Conservation (phyloP, 2,888 invertebrate genomes). For the Venusia cambrica region DNA sequence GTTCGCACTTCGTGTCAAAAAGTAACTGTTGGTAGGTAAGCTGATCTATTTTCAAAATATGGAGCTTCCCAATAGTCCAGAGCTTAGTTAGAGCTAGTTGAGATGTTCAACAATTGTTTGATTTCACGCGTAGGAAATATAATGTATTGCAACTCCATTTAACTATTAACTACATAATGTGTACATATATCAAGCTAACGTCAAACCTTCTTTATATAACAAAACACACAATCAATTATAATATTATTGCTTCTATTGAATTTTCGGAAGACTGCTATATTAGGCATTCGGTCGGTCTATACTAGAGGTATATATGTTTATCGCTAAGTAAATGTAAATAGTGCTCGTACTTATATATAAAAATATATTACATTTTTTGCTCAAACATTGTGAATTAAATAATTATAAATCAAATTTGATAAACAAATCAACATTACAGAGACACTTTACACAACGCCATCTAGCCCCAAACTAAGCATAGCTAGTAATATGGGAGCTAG, state of each 20-base stretch:
- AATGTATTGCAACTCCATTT: constrained; percentile 12
- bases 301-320: constrained; percentile 8
- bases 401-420: no score
- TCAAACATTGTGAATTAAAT: no score
- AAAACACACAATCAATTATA: constrained; percentile 29
- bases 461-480: no score
- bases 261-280: constrained; percentile 59
- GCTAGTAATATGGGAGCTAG: no score
- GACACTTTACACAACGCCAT: no score
- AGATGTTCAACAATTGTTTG: no score
- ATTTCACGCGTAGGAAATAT: constrained; percentile 1
- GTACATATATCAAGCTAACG: constrained; percentile 42
- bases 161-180: constrained; percentile 28
- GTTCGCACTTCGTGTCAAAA: no score
- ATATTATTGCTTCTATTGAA: constrained; percentile 63
- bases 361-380: not conserved
- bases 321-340: constrained; percentile 4
- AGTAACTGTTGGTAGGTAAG: no score
- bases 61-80: no score
- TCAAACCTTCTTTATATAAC: constrained; percentile 44
- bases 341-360: constrained; percentile 6
- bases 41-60: no score
- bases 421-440: no score
- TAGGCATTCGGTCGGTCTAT: constrained; percentile 26
- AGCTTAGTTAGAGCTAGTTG: no score